Conservation (phyloP, 2,888 invertebrate species). For the Plagodis dolabraria region DNA sequence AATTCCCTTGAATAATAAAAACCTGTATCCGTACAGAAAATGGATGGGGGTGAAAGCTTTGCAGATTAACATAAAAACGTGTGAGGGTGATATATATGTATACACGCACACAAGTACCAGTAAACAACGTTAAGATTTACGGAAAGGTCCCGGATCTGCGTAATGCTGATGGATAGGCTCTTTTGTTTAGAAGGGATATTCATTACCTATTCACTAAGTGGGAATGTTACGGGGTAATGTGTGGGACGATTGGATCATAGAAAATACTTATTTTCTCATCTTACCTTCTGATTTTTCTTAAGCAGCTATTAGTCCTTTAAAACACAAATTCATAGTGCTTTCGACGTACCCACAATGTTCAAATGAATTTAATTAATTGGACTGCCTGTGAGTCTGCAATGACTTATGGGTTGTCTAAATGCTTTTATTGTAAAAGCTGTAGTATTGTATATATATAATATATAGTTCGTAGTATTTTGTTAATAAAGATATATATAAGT, state of each 20-base stretch:
- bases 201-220: conserved; percentile 22
- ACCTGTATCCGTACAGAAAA: conserved; percentile 7
- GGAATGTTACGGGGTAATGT: conserved; percentile 5
- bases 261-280: background rate
- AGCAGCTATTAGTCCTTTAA: too few species aligned
- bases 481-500: too few species aligned
- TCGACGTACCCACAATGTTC: too few species aligned
- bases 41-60: conserved; percentile 9
- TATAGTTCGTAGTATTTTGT: too few species aligned
- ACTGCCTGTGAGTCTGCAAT: too few species aligned
- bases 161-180: conserved; percentile 24
- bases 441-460: too few species aligned
- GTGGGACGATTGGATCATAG: conserved; percentile 1
- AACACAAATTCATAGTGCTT: too few species aligned
- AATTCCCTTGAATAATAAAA: conserved; percentile 11
- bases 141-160: conserved; percentile 14
- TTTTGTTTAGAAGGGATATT: conserved; percentile 23
- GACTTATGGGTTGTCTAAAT: too few species aligned
- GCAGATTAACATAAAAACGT: conserved; percentile 23
- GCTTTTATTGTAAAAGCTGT: too few species aligned
- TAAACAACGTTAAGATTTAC: conserved; percentile 25
- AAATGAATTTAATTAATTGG: too few species aligned
- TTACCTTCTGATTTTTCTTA: too few species aligned
- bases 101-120: conserved; percentile 3
- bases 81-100: conserved; percentile 6